Conservation (phyloP, 2,888 invertebrate species). For the Listrodromus nycthemerus region DNA sequence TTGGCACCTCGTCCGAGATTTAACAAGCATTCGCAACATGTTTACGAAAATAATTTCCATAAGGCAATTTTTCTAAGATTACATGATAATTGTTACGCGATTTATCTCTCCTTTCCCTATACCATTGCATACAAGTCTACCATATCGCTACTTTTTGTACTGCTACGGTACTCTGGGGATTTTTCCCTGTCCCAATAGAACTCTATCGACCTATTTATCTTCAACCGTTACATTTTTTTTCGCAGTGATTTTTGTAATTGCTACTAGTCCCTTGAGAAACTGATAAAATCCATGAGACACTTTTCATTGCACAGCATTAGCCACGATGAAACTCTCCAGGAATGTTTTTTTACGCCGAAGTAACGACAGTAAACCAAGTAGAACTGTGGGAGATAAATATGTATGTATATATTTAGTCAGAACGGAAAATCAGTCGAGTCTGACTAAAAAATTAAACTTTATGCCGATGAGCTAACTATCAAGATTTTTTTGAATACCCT, state of each 20-base stretch:
- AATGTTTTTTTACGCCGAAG: slow-evolving; percentile 28
- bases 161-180: too few species aligned
- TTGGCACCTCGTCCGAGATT: background rate
- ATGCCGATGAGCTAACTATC: slow-evolving; percentile 47
- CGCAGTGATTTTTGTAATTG: slow-evolving; percentile 11
- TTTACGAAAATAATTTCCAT: background rate
- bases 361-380: slow-evolving; percentile 24
- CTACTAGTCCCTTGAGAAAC: slow-evolving; percentile 47
- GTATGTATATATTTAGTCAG: background rate
- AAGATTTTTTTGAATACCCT: slow-evolving; percentile 35
- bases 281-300: slow-evolving; percentile 8
- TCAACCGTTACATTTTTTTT: background rate
- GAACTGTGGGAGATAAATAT: slow-evolving; percentile 8
- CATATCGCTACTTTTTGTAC: too few species aligned
- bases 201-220: too few species aligned
- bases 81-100: background rate
- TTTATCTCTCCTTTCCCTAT: too few species aligned
- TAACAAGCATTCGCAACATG: background rate
- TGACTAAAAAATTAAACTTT: slow-evolving; percentile 34
- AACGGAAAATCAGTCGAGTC: background rate
- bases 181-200: too few species aligned
- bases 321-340: slow-evolving; percentile 29
- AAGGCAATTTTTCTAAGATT: background rate
- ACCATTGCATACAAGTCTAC: background rate
- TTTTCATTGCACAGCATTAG: slow-evolving; percentile 49